Conservation (phyloP, 2,888 invertebrate genomes). For the Theretra japonica region DNA sequence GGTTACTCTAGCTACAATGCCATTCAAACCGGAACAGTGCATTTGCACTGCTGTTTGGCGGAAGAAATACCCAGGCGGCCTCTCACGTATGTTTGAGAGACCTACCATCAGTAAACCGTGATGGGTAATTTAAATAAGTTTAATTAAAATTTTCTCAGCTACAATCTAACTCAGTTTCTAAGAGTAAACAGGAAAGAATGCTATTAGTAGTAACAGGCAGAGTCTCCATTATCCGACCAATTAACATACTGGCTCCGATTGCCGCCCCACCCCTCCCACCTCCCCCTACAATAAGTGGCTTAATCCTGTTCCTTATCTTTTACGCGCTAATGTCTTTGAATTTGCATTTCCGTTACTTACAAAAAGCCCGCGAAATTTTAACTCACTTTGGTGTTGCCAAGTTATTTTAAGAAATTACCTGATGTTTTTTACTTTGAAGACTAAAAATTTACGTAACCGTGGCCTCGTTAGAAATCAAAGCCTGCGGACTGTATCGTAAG, state of each 20-base stretch:
- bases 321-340: conserved; percentile 77
- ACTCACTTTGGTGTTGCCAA: conserved; percentile 28
- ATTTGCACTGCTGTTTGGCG: too few species aligned
- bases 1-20: too few species aligned
- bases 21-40: too few species aligned
- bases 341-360: conserved; percentile 73
- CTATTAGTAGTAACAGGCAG: conserved; percentile 41
- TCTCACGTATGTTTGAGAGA: too few species aligned
- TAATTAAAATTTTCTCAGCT: neutral
- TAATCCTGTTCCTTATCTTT: conserved; percentile 82
- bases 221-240: conserved; percentile 62
- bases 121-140: too few species aligned
- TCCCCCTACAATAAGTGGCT: conserved; percentile 58
- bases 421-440: too few species aligned
- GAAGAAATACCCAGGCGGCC: too few species aligned
- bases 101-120: too few species aligned
- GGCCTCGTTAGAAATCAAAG: too few species aligned
- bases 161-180: neutral
- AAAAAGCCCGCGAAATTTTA: conserved; percentile 58
- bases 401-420: neutral
- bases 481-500: too few species aligned
- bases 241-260: conserved; percentile 59
- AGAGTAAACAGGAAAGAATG: conserved; percentile 17
- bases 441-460: too few species aligned
- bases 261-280: conserved; percentile 39